A percentile compares a stretch with the other conserved stretches of the same genome.
These are phyloP conservation scores for Numenius phaeopus DNA, from an alignment of 2,797 vertebrate genomes.

Conservation along the genomic window DNA sequence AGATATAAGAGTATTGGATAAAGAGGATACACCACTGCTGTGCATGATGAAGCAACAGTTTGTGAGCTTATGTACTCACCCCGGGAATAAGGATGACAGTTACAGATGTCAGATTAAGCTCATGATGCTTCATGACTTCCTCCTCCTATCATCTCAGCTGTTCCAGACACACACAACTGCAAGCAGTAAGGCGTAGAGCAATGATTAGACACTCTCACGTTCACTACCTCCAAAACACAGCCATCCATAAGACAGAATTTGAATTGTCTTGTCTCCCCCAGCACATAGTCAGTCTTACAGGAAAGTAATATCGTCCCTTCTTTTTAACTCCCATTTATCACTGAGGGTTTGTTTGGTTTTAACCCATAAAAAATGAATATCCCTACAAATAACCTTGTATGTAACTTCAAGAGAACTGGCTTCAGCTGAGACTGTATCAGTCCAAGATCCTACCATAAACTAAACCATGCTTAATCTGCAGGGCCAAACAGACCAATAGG, in stretches of 20 bases:
- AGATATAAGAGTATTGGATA: background rate
- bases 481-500: rapidly evolving
- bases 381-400: background rate
- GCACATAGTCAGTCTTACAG: background rate
- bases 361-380: background rate
- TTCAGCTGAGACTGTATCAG: background rate
- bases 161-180: background rate
- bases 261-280: background rate
- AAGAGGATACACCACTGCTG: background rate
- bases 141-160: background rate
- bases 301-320: background rate
- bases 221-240: background rate
- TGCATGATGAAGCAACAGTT: background rate
- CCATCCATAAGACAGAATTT: background rate
- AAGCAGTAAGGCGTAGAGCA: rapidly evolving
- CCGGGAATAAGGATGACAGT: background rate
- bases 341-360: background rate
- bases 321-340: background rate
- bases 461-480: background rate
- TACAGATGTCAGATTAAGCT: background rate
- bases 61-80: background rate
- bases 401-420: background rate
- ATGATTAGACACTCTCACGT: rapidly evolving
- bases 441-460: background rate
- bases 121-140: background rate